Evolutionary conservation across 1,140 invertebrate species (phyloP).

Genomic region (Leptopilina clavipes): DNA sequence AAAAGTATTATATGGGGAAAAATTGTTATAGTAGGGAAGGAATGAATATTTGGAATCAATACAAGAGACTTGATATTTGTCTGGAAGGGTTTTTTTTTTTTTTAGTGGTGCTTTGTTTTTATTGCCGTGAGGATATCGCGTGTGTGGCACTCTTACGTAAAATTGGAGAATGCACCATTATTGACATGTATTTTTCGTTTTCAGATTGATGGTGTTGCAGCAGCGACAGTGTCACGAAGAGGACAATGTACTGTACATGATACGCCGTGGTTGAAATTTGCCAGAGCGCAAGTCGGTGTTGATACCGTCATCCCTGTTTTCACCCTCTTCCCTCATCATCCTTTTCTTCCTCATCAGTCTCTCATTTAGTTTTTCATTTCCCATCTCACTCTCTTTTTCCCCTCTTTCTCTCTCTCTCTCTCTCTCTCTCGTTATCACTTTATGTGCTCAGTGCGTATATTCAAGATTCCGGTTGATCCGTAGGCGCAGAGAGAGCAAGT

Average conservation of each 20-base stretch:
- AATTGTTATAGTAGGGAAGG: too few relatives aligned
- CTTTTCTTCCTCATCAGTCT: constrained; percentile 8
- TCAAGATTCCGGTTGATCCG: constrained; percentile 12
- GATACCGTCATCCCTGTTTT: constrained; percentile 38
- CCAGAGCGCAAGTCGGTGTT: constrained; percentile 38
- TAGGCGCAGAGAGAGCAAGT: constrained; percentile 5
- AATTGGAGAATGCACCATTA: not conserved
- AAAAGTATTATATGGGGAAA: too few relatives aligned
- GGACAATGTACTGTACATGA: constrained; percentile 43
- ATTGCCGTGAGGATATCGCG: too few relatives aligned
- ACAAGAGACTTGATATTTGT: too few relatives aligned
- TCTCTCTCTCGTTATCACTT: constrained; percentile 26
- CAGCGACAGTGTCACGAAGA: constrained; percentile 15
- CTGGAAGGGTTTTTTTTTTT: not conserved
- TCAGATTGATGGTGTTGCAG: constrained; percentile 39
- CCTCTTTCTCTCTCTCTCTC: constrained; percentile 30
- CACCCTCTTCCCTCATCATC: constrained; percentile 35
- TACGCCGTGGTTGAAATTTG: constrained; percentile 46
- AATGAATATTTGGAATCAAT: too few relatives aligned
- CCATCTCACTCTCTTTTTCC: constrained; percentile 11
- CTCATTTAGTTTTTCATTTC: constrained; percentile 18
- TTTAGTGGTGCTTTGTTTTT: not conserved
- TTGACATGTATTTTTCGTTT: constrained; percentile 16
- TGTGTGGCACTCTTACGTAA: too few relatives aligned
- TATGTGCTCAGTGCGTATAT: constrained; percentile 23